A percentile compares a stretch with the other conserved stretches of the same genome.
Conservation (phyloP, 92 coral and sea anemone species). For the Siderastrea siderea region DNA sequence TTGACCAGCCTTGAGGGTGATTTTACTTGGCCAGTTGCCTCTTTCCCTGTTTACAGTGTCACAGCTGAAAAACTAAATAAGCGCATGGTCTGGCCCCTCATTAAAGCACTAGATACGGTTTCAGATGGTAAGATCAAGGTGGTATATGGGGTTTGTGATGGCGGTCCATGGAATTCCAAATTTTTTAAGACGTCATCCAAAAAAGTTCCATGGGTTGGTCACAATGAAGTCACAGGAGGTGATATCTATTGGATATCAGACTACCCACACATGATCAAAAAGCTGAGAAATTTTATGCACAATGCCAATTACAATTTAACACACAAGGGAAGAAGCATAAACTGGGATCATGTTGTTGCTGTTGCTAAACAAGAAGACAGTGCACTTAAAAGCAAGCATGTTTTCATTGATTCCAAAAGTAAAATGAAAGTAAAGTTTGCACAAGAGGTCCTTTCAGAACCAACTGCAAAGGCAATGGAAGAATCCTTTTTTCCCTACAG, state of each 20-base stretch:
- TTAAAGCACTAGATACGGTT: not conserved
- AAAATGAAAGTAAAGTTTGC: constrained; percentile 55
- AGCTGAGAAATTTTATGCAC: constrained; percentile 21
- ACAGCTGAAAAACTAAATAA: constrained; percentile 12
- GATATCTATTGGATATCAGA: not conserved
- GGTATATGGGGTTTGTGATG: constrained; percentile 31
- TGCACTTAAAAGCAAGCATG: constrained; percentile 16
- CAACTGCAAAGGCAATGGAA: constrained; percentile 27
- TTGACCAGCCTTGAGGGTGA: constrained; percentile 59
- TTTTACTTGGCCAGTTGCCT: constrained; percentile 51
- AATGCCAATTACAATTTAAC: constrained; percentile 1
- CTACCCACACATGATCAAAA: constrained; percentile 9
- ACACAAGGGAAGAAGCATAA: too few species aligned
- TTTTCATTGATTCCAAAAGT: constrained; percentile 10
- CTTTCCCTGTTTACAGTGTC: constrained; percentile 51
- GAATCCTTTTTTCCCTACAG: not conserved
- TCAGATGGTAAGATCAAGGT: constrained; percentile 6
- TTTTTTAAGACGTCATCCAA: not conserved
- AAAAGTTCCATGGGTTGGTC: constrained; percentile 11
- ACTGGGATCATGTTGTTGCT: constrained; percentile 10
- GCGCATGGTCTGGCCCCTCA: constrained; percentile 24
- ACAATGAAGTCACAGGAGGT: constrained; percentile 3
- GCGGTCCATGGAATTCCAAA: constrained; percentile 34
- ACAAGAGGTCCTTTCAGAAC: constrained; percentile 16
- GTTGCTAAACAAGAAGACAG: constrained; percentile 14